A percentile compares a stretch with the other conserved stretches of the same genome.
phyloP scores from a whole-genome alignment of 2,113 vertebrate genomes.

The Grallaria varia region DNA sequence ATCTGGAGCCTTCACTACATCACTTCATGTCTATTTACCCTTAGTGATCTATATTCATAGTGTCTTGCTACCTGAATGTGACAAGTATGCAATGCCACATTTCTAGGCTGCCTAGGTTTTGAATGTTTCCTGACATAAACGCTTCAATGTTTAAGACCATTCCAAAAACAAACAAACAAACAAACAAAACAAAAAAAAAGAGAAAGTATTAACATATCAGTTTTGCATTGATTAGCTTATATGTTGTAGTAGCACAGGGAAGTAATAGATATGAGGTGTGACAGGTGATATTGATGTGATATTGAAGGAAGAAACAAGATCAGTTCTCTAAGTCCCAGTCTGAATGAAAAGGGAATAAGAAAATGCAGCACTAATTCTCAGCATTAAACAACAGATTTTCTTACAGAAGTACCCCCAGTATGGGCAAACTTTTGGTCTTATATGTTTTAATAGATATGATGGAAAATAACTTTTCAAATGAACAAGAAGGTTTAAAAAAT shows the following conservation, averaged over 20 bases:
- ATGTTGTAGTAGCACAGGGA: background rate
- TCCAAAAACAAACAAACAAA: no score
- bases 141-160: background rate
- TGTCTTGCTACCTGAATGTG: background rate
- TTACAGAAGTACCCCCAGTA: background rate
- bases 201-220: background rate
- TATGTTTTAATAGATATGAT: background rate
- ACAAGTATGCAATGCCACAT: background rate
- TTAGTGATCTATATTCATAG: background rate
- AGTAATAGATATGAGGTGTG: background rate
- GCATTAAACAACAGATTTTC: background rate
- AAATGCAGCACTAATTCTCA: background rate
- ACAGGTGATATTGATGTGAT: background rate
- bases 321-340: background rate
- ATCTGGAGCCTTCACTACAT: background rate
- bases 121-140: background rate
- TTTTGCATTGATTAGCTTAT: background rate
- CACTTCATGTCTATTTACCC: background rate
- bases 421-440: background rate
- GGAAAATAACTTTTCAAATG: background rate
- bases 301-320: background rate
- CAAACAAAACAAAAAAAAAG: background rate
- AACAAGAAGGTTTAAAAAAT: background rate
- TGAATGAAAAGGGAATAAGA: background rate
- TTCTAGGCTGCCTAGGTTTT: background rate